A percentile compares a stretch with the other conserved stretches of the same genome.
Conservation (phyloP, 2,888 invertebrate species). For the Pollenia labialis region DNA sequence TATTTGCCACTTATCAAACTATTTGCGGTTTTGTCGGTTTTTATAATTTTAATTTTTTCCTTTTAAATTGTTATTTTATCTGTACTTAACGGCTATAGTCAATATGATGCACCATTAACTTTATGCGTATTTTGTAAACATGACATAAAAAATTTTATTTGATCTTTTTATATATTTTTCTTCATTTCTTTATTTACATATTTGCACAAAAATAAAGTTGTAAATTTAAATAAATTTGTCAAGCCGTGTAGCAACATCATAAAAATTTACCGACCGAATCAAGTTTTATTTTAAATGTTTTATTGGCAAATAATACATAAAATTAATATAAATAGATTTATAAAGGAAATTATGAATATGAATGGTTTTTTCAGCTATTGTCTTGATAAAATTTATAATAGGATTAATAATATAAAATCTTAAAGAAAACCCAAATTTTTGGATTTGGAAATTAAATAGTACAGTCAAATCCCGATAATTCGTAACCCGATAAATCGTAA, state of each 20-base stretch:
- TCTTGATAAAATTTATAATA: not conserved
- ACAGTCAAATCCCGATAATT: too few species aligned
- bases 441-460: too few species aligned
- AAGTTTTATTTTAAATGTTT: slow-evolving; percentile 1
- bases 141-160: not conserved
- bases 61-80: slow-evolving; percentile 13
- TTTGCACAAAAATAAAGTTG: slow-evolving; percentile 1
- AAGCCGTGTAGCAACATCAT: slow-evolving; percentile 2
- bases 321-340: slow-evolving; percentile 1
- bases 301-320: slow-evolving; percentile 18
- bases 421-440: too few species aligned
- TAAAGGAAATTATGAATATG: not conserved
- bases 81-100: not conserved
- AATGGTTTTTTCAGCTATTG: not conserved
- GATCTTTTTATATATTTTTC: not conserved
- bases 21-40: slow-evolving; percentile 5
- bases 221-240: slow-evolving; percentile 37
- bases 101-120: slow-evolving; percentile 9
- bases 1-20: not conserved
- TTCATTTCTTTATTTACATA: not conserved
- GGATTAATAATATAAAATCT: too few species aligned
- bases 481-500: too few species aligned
- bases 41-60: not conserved
- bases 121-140: slow-evolving; percentile 30
- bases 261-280: not conserved